Evolutionary conservation across 2,797 vertebrate genomes (phyloP), one percentile per base, ranked within the genome.

Genomic region (Leptatherina wallacei): DNA sequence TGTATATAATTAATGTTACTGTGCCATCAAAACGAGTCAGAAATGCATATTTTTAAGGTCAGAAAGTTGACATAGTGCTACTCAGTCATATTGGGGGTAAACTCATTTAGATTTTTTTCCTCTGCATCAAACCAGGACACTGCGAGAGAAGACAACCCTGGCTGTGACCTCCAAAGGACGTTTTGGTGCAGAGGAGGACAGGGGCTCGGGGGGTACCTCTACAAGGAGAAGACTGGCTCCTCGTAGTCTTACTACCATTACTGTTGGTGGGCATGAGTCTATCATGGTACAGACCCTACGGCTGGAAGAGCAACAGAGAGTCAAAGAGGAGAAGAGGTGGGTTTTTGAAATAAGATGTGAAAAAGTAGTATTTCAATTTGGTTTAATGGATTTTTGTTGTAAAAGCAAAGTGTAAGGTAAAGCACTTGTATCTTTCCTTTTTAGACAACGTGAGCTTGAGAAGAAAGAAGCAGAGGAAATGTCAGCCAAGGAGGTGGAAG

Each of bases 381-480:
- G n/a, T 6, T 47, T 35, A 14, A 14, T 38, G 27, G 2, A 65
- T 22, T 35, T 76, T 59, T 61, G 2, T 0, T 72, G 20, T 9
- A n/a, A 47, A 78, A 24, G 35, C n/a, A 60, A 70, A 85, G 24
- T 10, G 13, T 9, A 11, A 18, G 61, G 32, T 6, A 47, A 44
- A 51, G 56, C 7, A 35, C 12, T 6, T 74, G 3, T 80, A 56
- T 61, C 33, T 32, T 54, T 65, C 8, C 20, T 57, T 71, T 81
- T 22, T 87, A 98, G 97, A 92, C 95, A 97, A 82, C 96, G 97
- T 83, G 98, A 99, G 66, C 96, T 97, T 80, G 97, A 97, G 84
- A 96, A 95, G 89, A 99, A 96, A 88, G 98, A 99, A 89, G 96
- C 96, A 30, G 98, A 97, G 90, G 98, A 98, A 94, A 96, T 96